Percentiles rank a stretch among this genome's conserved stretches.
Conservation (phyloP, 2,797 vertebrate species). For the Protonibea diacanthus region DNA sequence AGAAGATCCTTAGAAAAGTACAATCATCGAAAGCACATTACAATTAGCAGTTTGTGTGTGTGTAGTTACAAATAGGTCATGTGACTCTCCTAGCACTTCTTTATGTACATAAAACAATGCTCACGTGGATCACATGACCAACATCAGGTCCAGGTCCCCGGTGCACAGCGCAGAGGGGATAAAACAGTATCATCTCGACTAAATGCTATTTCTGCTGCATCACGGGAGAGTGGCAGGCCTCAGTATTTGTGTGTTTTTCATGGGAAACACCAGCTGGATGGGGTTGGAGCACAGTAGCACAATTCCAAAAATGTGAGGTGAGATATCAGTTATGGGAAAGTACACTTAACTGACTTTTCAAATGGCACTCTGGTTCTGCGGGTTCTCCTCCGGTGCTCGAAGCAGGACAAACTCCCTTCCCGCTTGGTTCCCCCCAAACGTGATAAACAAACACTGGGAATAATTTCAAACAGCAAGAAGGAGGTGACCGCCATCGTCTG, state of each 20-base stretch:
- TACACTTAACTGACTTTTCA: conserved; percentile 71
- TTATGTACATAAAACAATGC: conserved; percentile 58
- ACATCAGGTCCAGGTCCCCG: conserved; percentile 69
- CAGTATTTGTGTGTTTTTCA: conserved; percentile 24
- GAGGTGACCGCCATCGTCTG: conserved; percentile 53
- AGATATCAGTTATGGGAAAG: conserved; percentile 61
- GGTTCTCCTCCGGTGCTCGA: conserved; percentile 45
- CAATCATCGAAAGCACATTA: conserved; percentile 79
- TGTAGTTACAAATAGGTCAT: conserved; percentile 64
- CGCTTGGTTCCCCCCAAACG: conserved; percentile 12
- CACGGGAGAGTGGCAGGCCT: conserved; percentile 38
- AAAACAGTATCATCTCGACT: conserved; percentile 34
- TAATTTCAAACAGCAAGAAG: conserved; percentile 50
- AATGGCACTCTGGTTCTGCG: conserved; percentile 76
- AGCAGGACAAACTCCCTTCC: conserved; percentile 27
- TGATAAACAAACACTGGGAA: conserved; percentile 74
- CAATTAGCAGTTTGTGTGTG: conserved; percentile 71
- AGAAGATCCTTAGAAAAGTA: conserved; percentile 77
- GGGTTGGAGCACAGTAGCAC: conserved; percentile 40
- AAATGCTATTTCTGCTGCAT: conserved; percentile 49
- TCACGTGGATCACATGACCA: conserved; percentile 60
- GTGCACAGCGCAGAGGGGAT: conserved; percentile 23
- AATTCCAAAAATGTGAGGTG: conserved; percentile 37
- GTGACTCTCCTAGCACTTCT: conserved; percentile 69
- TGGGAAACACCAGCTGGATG: conserved; percentile 32